A percentile compares a stretch with the other conserved stretches of the same genome.
Evolutionary conservation across 2,797 vertebrate species (phyloP).

Genomic region (Enteromius mattozi): DNA sequence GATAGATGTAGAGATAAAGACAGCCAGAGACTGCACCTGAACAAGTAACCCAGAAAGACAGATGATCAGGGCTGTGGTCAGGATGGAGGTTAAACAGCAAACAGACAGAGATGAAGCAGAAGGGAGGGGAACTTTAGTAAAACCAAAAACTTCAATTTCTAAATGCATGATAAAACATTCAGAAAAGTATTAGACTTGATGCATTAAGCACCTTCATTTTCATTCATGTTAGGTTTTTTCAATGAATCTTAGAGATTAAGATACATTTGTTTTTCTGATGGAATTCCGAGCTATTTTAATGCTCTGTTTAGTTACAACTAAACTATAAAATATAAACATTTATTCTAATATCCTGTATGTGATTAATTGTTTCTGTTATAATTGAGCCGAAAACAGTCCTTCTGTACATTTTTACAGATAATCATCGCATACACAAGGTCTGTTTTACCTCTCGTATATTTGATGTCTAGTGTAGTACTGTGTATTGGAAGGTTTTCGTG

Average conservation of each 20-base stretch:
- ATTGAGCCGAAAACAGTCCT: background rate
- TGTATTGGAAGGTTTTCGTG: background rate
- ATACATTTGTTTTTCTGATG: background rate
- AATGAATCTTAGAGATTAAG: background rate
- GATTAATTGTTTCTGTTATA: background rate
- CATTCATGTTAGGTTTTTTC: background rate
- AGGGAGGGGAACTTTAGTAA: constrained; percentile 27
- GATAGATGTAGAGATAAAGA: constrained; percentile 56
- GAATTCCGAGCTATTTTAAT: constrained; percentile 8
- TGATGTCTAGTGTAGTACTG: background rate
- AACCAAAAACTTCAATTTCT: background rate
- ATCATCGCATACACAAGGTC: background rate
- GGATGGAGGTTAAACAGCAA: constrained; percentile 67
- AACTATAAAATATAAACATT: background rate
- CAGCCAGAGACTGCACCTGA: constrained; percentile 65
- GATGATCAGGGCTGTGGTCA: constrained; percentile 67
- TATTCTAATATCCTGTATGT: background rate
- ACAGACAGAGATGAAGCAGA: constrained; percentile 36
- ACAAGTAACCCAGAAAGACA: constrained; percentile 68
- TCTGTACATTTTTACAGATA: background rate
- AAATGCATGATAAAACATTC: background rate
- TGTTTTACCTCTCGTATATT: too few relatives aligned
- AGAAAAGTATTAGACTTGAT: background rate
- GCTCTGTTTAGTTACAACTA: background rate
- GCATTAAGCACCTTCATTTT: background rate